Percentiles rank a stretch among this genome's conserved stretches.
These are phyloP conservation scores for Campylorhamphus procurvoides DNA, from an alignment of 2,113 vertebrate species.

Conservation along the genomic window DNA sequence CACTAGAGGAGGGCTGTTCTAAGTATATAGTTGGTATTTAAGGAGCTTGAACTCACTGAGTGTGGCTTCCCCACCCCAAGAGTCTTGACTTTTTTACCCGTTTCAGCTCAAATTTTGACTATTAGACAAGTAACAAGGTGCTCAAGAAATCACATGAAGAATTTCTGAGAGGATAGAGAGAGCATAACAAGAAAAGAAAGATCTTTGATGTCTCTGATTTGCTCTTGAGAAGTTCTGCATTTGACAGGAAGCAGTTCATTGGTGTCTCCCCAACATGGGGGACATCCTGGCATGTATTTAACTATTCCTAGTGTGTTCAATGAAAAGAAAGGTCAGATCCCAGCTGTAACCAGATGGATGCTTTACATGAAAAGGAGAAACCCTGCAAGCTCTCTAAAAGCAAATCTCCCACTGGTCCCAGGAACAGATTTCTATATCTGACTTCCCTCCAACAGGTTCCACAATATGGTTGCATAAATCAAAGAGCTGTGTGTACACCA, in stretches of 20 bases:
- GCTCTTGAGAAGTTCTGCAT: neutral
- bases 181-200: neutral
- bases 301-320: neutral
- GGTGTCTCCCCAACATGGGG: neutral
- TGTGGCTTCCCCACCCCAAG: too few species aligned
- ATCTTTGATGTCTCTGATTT: neutral
- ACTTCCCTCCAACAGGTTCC: slow-evolving; percentile 14
- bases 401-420: neutral
- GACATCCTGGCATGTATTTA: neutral
- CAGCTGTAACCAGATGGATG: neutral
- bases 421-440: slow-evolving; percentile 46
- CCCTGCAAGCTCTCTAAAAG: neutral
- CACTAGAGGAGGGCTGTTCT: too few species aligned
- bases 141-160: neutral
- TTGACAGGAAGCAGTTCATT: neutral
- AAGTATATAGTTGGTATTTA: too few species aligned
- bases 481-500: slow-evolving; percentile 24
- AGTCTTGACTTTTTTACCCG: neutral
- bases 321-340: neutral
- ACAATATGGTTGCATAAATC: slow-evolving; percentile 57
- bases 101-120: neutral
- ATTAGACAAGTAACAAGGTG: neutral
- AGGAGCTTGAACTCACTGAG: too few species aligned
- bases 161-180: neutral
- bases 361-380: neutral